These are phyloP conservation scores for Sinocyclocheilus anophthalmus DNA, from an alignment of 2,113 vertebrate genomes.

Conservation along the genomic window DNA sequence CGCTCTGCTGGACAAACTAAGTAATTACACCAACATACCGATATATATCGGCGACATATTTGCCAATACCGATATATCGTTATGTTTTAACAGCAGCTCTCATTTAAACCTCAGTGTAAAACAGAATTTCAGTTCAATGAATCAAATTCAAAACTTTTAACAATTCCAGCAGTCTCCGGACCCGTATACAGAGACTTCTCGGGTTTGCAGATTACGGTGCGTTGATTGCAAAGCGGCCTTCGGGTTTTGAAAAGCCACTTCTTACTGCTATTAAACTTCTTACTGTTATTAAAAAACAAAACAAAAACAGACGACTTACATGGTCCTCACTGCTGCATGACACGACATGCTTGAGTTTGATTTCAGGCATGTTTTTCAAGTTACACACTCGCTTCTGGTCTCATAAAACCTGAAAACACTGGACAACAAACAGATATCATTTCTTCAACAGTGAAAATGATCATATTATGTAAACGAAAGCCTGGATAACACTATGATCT, in stretches of 20 bases:
- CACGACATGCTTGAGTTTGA: conserved; percentile 84
- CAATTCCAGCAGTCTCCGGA: neutral
- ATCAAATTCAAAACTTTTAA: no score
- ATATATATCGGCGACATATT: no score
- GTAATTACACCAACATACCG: no score
- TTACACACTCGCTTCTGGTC: neutral
- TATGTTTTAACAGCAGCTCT: neutral
- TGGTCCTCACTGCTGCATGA: conserved; percentile 87
- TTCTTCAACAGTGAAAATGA: neutral
- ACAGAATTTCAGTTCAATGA: no score
- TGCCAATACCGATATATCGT: no score
- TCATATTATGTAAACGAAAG: neutral
- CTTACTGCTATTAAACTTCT: neutral
- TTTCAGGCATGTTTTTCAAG: conserved; percentile 81
- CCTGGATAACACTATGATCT: neutral
- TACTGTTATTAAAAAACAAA: neutral
- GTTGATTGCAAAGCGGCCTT: neutral
- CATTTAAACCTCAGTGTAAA: neutral
- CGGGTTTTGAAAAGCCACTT: neutral
- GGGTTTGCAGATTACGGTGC: neutral
- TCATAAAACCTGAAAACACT: conserved; percentile 9
- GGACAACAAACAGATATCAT: neutral
- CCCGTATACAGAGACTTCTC: neutral
- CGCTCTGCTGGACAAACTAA: no score
- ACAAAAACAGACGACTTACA: conserved; percentile 68